Evolutionary conservation across 2,113 vertebrate genomes (phyloP).

Genomic region (Gnathonemus echidnorhynchus): DNA sequence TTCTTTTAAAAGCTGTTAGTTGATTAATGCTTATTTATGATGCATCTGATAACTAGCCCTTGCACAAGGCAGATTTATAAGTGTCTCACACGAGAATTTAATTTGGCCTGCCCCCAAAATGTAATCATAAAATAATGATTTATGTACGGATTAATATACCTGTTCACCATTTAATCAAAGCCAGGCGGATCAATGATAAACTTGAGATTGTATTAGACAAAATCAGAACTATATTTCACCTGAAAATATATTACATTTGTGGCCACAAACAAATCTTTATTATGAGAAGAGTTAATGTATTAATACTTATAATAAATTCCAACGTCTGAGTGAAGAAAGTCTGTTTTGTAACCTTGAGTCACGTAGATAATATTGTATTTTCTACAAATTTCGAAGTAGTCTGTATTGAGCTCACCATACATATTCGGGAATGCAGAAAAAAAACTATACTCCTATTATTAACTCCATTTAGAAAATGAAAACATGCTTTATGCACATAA

Average conservation of each 20-base stretch:
- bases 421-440: background rate
- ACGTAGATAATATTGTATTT: background rate
- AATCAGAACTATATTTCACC: background rate
- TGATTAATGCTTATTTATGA: background rate
- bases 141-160: background rate
- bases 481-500: background rate
- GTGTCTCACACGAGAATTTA: background rate
- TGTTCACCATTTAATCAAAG: background rate
- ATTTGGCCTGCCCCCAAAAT: background rate
- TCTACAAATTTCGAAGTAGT: background rate
- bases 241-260: conserved; percentile 1
- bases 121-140: background rate
- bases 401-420: background rate
- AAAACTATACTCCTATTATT: background rate
- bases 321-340: background rate
- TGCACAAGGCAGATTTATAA: background rate
- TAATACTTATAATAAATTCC: background rate
- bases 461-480: background rate
- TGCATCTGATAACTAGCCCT: background rate
- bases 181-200: background rate
- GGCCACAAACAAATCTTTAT: background rate
- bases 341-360: background rate
- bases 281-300: background rate
- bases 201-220: background rate
- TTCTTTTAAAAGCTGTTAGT: background rate